A percentile compares a stretch with the other conserved stretches of the same genome.
Conservation (phyloP, 2,888 invertebrate genomes). For the Meandrusa payeni region DNA sequence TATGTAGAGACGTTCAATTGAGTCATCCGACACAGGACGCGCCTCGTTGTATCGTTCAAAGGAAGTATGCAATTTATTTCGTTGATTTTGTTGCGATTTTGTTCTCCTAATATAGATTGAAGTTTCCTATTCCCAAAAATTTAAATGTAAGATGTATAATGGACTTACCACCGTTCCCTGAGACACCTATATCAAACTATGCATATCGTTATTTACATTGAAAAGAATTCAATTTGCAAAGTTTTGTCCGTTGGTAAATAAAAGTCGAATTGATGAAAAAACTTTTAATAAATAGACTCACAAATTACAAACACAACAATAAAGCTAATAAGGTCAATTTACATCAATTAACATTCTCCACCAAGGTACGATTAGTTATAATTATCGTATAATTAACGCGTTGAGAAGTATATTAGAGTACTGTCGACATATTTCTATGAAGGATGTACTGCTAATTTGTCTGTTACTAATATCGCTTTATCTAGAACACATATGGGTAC, state of each 20-base stretch:
- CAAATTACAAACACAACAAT: constrained; percentile 66
- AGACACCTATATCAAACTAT: too few species aligned
- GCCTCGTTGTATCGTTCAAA: constrained; percentile 37
- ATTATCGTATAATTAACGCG: constrained; percentile 5
- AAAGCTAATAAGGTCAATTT: constrained; percentile 38
- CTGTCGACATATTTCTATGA: neutral
- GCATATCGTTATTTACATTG: too few species aligned
- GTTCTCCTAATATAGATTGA: too few species aligned
- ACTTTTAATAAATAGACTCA: constrained; percentile 67
- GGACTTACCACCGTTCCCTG: too few species aligned
- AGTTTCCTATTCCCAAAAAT: too few species aligned
- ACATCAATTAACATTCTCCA: constrained; percentile 8
- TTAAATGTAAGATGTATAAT: too few species aligned
- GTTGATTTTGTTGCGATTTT: constrained; percentile 28
- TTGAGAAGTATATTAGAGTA: constrained; percentile 3
- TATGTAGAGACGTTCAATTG: constrained; percentile 18
- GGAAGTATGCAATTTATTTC: constrained; percentile 45
- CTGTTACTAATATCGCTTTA: constrained; percentile 6
- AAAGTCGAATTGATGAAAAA: constrained; percentile 47
- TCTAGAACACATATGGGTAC: constrained; percentile 19
- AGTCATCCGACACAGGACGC: constrained; percentile 40
- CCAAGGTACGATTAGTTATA: constrained; percentile 1
- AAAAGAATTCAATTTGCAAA: too few species aligned
- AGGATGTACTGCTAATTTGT: constrained; percentile 5
- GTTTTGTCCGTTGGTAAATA: constrained; percentile 29